Base-by-base conservation (phyloP, 2,888 invertebrate genomes). In the Epistrophella euchroma region DNA sequence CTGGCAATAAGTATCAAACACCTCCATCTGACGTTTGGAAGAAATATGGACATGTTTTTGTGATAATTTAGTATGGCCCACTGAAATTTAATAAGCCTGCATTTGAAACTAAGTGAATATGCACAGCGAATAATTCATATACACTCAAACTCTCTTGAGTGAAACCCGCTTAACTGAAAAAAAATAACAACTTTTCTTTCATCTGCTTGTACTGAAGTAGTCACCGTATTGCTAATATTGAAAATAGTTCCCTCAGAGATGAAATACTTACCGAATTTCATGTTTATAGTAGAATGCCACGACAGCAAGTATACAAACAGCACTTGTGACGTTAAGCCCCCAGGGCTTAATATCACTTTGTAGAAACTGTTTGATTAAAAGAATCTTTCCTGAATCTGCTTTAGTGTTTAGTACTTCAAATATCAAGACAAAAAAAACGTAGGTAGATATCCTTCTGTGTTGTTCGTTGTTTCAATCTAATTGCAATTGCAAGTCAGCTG, bases 381-480 rank as follows among this genome's bases (percentile, higher is more conserved):
- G 55, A 55, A 55, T 55, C 25, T 28, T 28, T 55, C n/a, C 52
- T 28, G 28, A n/a, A 9, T 55, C 55, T 28, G 10, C 19, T 13
- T 19, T 32, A 4, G 15, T 13, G 11, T 13, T 19, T 32, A 4
- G 15, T 13, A 17, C 37, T 5, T 19, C 13, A 28, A 35, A 58
- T 6, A 35, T 17, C 5, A 58, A 17, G n/a, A 19, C 13, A 6
- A 19, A 19, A 13, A 19, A 35, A 19, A 58, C 2, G 1, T 15
- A 35, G 13, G 10, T 28, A 52, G 4, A 28, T 55, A 55, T 28
- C 55, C 28, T 32, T 28, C 32, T 55, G 28, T 55, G 55, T 32
- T 55, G 10, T n/a, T 55, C 55, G 55, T 55, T 55, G 55, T 55
- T 55, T 32, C n/a, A n/a, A 55, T 17, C 58, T 37, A 58, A 58